Evolutionary conservation across 1,140 invertebrate genomes (phyloP).

Genomic region (Penaeus indicus): DNA sequence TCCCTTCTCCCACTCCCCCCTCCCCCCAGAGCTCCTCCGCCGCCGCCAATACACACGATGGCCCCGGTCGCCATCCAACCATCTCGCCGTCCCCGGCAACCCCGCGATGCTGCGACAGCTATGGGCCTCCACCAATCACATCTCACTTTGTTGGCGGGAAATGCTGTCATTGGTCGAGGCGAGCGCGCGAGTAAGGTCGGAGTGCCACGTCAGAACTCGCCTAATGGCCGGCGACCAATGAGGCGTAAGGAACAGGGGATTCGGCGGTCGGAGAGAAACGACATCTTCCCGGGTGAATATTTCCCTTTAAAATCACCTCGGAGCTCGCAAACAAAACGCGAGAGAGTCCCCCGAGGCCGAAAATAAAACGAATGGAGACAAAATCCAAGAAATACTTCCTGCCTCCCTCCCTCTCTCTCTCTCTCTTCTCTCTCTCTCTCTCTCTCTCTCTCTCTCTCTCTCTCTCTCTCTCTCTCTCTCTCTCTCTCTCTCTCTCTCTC

Average conservation of each 20-base stretch:
- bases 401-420: not conserved
- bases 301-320: constrained; percentile 13
- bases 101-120: constrained; percentile 41
- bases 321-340: constrained; percentile 31
- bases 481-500: no score
- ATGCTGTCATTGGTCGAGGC: constrained; percentile 53
- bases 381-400: not conserved
- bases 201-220: constrained; percentile 52
- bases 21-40: not conserved
- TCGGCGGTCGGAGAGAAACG: constrained; percentile 34
- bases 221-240: constrained; percentile 58
- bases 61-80: constrained; percentile 45
- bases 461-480: no score
- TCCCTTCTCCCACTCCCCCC: not conserved
- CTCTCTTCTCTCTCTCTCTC: no score
- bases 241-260: constrained; percentile 49
- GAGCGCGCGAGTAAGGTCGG: constrained; percentile 34
- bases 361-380: not conserved
- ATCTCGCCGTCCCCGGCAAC: constrained; percentile 37
- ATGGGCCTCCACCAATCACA: constrained; percentile 51
- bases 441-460: no score
- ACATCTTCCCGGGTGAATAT: constrained; percentile 35
- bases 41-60: constrained; percentile 31
- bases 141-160: constrained; percentile 56
- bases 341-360: not conserved